These are phyloP conservation scores for Dermatophagoides farinae DNA, from an alignment of 1,140 invertebrate genomes.

Conservation along the genomic window DNA sequence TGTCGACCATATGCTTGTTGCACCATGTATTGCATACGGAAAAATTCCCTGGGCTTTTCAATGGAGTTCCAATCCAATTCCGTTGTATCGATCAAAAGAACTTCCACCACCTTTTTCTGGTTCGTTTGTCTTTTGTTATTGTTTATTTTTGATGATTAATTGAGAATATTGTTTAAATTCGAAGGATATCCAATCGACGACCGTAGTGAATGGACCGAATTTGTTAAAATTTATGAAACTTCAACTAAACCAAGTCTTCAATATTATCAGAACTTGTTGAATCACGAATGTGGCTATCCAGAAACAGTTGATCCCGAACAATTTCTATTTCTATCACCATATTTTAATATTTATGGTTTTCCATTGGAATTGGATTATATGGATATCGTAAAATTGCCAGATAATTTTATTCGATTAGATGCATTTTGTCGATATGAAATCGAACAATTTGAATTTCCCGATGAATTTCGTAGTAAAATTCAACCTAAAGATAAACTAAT, in stretches of 20 bases:
- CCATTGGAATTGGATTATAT: slow-evolving; percentile 7
- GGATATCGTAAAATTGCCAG: neutral
- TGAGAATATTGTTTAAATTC: neutral
- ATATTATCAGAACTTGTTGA: neutral
- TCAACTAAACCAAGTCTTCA: neutral
- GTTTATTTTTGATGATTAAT: neutral
- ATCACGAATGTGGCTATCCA: neutral
- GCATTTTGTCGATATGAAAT: neutral
- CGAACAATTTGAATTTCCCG: slow-evolving; percentile 5
- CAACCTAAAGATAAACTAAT: slow-evolving; percentile 7
- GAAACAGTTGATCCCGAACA: neutral
- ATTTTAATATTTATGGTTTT: slow-evolving; percentile 6
- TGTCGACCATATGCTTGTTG: neutral
- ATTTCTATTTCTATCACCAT: neutral
- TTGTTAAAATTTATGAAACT: neutral
- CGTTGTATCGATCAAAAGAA: neutral
- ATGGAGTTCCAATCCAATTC: neutral
- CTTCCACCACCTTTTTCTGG: no score
- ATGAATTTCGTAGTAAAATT: neutral
- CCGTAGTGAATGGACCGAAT: neutral
- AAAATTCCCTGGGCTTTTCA: neutral
- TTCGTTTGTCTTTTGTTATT: neutral
- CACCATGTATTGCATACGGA: neutral
- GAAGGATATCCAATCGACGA: no score
- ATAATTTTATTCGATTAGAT: neutral